Percentiles rank a stretch among this genome's conserved stretches.
These are phyloP conservation scores for Notocelia uddmanniana DNA, from an alignment of 2,888 invertebrate species.

Conservation along the genomic window DNA sequence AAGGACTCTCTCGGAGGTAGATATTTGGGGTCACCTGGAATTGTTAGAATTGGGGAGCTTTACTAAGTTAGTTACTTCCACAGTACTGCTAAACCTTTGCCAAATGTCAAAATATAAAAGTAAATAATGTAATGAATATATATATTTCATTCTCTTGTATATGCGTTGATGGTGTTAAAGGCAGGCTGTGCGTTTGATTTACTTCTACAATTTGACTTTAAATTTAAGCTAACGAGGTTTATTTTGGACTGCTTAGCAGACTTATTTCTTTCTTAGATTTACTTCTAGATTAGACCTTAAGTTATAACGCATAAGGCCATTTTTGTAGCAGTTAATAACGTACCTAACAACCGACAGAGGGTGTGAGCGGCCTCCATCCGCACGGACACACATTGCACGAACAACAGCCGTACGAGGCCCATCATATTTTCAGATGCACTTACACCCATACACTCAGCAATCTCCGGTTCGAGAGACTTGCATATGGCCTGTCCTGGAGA, in stretches of 20 bases:
- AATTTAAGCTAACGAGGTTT: too few relatives aligned
- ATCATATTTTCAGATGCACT: slow-evolving; percentile 80
- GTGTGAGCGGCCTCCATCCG: slow-evolving; percentile 76
- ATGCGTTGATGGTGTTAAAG: too few relatives aligned
- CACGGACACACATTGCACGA: slow-evolving; percentile 74
- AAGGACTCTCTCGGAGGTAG: slow-evolving; percentile 76
- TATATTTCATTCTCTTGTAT: too few relatives aligned
- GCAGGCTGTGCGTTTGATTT: too few relatives aligned
- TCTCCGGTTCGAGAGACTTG: slow-evolving; percentile 88
- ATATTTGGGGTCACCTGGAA: slow-evolving; percentile 71
- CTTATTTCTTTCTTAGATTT: background rate
- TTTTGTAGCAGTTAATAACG: slow-evolving; percentile 24
- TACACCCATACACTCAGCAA: slow-evolving; percentile 86
- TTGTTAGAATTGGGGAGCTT: too few relatives aligned
- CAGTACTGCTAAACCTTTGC: too few relatives aligned
- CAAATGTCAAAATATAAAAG: too few relatives aligned
- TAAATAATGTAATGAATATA: too few relatives aligned
- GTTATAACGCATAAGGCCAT: background rate
- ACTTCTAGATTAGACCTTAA: background rate
- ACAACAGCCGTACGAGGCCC: slow-evolving; percentile 74
- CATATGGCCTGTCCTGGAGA: slow-evolving; percentile 86
- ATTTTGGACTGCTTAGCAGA: too few relatives aligned
- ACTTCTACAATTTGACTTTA: too few relatives aligned
- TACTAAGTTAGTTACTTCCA: too few relatives aligned
- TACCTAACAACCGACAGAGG: slow-evolving; percentile 70